phyloP scores from a whole-genome alignment of 1,140 invertebrate genomes.

The Megathymus violae region DNA sequence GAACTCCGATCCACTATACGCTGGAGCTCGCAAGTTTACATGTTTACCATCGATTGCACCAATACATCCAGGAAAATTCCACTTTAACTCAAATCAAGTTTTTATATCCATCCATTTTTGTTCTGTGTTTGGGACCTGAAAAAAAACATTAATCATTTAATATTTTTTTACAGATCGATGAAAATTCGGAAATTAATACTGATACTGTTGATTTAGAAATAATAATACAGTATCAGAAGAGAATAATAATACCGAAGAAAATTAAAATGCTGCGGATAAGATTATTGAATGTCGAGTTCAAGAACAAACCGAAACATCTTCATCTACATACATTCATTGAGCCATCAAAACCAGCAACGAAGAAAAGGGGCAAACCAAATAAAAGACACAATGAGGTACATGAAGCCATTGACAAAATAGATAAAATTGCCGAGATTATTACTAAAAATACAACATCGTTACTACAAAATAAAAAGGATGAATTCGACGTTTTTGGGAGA shows the following conservation, averaged over 20 bases:
- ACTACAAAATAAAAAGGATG: constrained; percentile 18
- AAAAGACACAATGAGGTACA: constrained; percentile 10
- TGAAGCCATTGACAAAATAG: constrained; percentile 20
- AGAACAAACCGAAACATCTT: neutral
- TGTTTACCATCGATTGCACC: constrained; percentile 81
- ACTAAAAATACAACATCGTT: constrained; percentile 20
- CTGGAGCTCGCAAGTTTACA: constrained; percentile 53
- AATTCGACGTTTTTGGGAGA: constrained; percentile 19
- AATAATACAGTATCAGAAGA: constrained; percentile 2
- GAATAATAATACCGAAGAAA: constrained; percentile 1
- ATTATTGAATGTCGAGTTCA: neutral
- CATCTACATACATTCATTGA: constrained; percentile 3
- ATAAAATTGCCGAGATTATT: constrained; percentile 19
- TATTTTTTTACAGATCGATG: constrained; percentile 8
- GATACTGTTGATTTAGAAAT: neutral
- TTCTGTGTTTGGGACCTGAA: neutral
- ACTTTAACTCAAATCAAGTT: neutral
- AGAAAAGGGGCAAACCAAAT: constrained; percentile 11
- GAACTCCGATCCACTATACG: constrained; percentile 60
- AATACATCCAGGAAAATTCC: constrained; percentile 43
- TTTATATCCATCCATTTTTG: neutral
- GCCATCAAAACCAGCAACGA: constrained; percentile 5
- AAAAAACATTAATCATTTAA: neutral
- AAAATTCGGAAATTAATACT: constrained; percentile 1
- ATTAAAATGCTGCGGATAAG: neutral